Percentiles rank a stretch among this genome's conserved stretches.
phyloP scores from a whole-genome alignment of 2,888 invertebrate species.

The Stegana nigrithorax region DNA sequence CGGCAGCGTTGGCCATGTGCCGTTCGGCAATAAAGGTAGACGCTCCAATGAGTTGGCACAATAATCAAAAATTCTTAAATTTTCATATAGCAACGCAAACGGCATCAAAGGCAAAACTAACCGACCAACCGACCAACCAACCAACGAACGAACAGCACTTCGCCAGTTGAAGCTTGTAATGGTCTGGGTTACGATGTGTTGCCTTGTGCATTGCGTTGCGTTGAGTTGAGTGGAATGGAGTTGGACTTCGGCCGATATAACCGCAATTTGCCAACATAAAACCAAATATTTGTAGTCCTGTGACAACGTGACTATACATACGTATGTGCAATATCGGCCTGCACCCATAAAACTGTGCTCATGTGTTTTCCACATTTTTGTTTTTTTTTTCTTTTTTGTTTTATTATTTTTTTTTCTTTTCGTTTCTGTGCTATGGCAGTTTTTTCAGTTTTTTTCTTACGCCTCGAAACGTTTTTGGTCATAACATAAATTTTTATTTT shows the following conservation, averaged over 20 bases:
- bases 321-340: too few species aligned
- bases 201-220: too few species aligned
- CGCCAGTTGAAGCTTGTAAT: too few species aligned
- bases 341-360: too few species aligned
- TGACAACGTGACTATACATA: too few species aligned
- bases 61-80: slow-evolving; percentile 26
- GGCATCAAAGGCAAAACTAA: too few species aligned
- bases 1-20: background rate
- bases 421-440: background rate
- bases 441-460: background rate
- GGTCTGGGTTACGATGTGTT: too few species aligned
- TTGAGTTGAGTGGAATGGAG: background rate
- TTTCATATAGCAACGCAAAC: background rate
- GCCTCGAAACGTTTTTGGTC: slow-evolving; percentile 23
- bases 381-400: too few species aligned
- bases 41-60: slow-evolving; percentile 14
- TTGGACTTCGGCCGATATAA: background rate
- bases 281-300: slow-evolving; percentile 12
- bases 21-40: background rate
- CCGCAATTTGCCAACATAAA: slow-evolving; percentile 8
- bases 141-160: slow-evolving; percentile 4
- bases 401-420: too few species aligned
- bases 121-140: background rate
- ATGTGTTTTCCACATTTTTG: too few species aligned
- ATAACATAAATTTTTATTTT: slow-evolving; percentile 37